These are phyloP conservation scores for Drosophila mulleri DNA, from an alignment of 2,888 invertebrate species.

Conservation along the genomic window DNA sequence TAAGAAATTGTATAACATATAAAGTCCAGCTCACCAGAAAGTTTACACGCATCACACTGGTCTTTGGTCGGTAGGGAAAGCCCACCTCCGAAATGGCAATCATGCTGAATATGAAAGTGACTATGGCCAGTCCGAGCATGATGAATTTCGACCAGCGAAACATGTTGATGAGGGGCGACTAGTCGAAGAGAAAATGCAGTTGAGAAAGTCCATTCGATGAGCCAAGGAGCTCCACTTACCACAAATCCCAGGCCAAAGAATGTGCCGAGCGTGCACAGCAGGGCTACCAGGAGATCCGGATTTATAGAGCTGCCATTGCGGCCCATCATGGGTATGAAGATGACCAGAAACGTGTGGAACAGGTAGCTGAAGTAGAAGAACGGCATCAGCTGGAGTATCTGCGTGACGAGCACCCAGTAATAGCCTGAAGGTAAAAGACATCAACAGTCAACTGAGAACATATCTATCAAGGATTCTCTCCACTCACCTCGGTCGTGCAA, in stretches of 20 bases:
- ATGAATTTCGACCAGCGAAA: slow-evolving; percentile 79
- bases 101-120: slow-evolving; percentile 77
- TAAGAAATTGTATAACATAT: neutral
- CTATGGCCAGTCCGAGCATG: slow-evolving; percentile 62
- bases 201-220: no score
- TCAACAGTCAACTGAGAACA: neutral
- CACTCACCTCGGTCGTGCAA: slow-evolving; percentile 78
- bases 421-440: slow-evolving; percentile 50
- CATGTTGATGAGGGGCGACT: slow-evolving; percentile 83
- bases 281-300: slow-evolving; percentile 87
- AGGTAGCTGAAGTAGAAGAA: slow-evolving; percentile 85
- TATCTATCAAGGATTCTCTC: neutral
- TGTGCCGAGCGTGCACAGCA: slow-evolving; percentile 80
- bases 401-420: slow-evolving; percentile 76
- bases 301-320: slow-evolving; percentile 85
- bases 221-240: slow-evolving; percentile 58
- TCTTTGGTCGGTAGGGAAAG: slow-evolving; percentile 87
- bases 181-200: slow-evolving; percentile 14
- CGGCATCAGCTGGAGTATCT: slow-evolving; percentile 84
- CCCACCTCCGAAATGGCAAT: slow-evolving; percentile 86
- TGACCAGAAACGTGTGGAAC: slow-evolving; percentile 85
- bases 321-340: slow-evolving; percentile 88
- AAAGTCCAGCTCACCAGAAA: slow-evolving; percentile 85
- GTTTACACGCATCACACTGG: slow-evolving; percentile 86
- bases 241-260: slow-evolving; percentile 83